These are phyloP conservation scores for Mimumesa dahlbomi DNA, from an alignment of 2,888 invertebrate species.

Conservation along the genomic window DNA sequence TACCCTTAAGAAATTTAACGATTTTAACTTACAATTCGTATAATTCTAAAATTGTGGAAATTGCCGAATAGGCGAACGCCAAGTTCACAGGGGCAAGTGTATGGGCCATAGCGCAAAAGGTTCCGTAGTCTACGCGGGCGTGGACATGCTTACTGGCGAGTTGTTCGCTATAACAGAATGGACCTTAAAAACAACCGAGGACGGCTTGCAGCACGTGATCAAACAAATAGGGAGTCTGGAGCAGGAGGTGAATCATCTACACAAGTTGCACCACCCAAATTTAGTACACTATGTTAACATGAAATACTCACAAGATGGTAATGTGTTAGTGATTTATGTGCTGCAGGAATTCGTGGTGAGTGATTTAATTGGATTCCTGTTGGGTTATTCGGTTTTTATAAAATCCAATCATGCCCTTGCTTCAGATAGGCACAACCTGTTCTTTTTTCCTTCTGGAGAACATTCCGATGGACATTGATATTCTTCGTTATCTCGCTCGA, in stretches of 20 bases:
- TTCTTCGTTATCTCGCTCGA: constrained; percentile 85
- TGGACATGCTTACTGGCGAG: constrained; percentile 88
- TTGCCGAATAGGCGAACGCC: constrained; percentile 82
- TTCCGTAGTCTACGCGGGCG: constrained; percentile 87
- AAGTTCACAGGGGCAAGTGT: constrained; percentile 89
- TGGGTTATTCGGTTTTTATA: too few relatives aligned
- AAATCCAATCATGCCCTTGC: constrained; percentile 10
- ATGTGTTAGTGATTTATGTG: constrained; percentile 85
- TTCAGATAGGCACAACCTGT: constrained; percentile 77
- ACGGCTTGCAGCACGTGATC: constrained; percentile 78
- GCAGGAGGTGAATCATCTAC: constrained; percentile 88
- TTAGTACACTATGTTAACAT: constrained; percentile 90
- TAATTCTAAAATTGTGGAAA: too few relatives aligned
- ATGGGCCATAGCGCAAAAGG: constrained; percentile 89
- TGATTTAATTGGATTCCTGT: constrained; percentile 24
- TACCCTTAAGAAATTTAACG: background rate
- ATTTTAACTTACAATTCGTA: too few relatives aligned
- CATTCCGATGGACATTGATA: constrained; percentile 81
- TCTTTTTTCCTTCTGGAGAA: constrained; percentile 82
- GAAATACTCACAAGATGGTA: constrained; percentile 84
- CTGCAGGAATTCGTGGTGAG: constrained; percentile 86
- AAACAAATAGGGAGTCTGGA: constrained; percentile 87
- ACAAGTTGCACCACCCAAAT: constrained; percentile 86
- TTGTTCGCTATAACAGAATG: constrained; percentile 89
- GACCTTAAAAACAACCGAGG: constrained; percentile 81